These are phyloP conservation scores for Apostichopus californicus DNA, from an alignment of 35 echinoderm and acorn worm genomes.

Conservation along the genomic window DNA sequence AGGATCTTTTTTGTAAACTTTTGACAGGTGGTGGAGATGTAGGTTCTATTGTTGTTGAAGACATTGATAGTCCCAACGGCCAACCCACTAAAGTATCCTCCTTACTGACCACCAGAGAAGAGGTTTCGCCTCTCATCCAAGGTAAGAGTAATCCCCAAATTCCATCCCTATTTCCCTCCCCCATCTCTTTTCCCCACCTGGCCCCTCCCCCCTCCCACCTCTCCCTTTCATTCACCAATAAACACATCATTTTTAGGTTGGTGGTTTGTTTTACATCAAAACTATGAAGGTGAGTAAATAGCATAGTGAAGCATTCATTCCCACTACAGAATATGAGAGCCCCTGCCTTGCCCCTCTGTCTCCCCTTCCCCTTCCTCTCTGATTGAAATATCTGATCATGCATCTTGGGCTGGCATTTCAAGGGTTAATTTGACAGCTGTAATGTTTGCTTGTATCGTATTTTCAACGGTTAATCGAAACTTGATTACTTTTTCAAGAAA, in stretches of 20 bases:
- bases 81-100: background rate
- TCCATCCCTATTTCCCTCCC: background rate
- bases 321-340: too few relatives aligned
- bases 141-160: background rate
- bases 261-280: too few relatives aligned
- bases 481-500: too few relatives aligned
- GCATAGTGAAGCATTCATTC: background rate
- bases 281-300: too few relatives aligned
- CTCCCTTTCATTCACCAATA: background rate
- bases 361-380: too few relatives aligned
- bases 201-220: background rate
- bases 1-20: too few relatives aligned
- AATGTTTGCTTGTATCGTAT: too few relatives aligned
- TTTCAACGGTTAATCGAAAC: too few relatives aligned
- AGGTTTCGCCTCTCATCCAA: slow-evolving; percentile 25
- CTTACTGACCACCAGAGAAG: slow-evolving; percentile 22
- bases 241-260: background rate
- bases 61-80: slow-evolving; percentile 3
- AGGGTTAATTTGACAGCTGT: too few relatives aligned
- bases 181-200: background rate
- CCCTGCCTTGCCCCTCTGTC: too few relatives aligned
- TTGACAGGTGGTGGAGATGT: slow-evolving; percentile 25
- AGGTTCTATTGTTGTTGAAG: background rate
- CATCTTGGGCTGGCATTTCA: too few relatives aligned
- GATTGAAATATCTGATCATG: too few relatives aligned